A percentile compares a stretch with the other conserved stretches of the same genome.
Conservation (phyloP, 2,113 vertebrate species). For the Antigone vipio region DNA sequence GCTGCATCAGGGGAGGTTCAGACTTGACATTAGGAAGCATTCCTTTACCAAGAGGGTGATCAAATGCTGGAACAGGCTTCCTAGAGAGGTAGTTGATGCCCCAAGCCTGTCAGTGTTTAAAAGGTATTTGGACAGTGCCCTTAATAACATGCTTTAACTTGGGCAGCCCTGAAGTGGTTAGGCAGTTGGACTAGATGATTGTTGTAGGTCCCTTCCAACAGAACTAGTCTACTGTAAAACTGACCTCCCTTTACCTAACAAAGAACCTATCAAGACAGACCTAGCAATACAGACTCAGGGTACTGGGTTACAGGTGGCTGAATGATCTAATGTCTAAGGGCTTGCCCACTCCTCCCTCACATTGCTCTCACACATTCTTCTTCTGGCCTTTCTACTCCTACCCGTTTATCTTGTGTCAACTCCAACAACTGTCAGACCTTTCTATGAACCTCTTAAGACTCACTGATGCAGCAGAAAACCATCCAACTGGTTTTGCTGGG, state of each 20-base stretch:
- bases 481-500: not conserved
- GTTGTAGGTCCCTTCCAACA: not conserved
- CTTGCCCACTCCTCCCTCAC: not conserved
- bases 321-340: not conserved
- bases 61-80: not conserved
- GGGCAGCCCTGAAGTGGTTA: not conserved
- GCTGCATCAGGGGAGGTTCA: not conserved
- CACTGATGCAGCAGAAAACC: not conserved
- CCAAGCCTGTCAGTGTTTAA: not conserved
- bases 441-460: not conserved
- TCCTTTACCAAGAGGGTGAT: rapidly evolving
- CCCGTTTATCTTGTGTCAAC: not conserved
- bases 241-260: not conserved
- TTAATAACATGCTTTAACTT: not conserved
- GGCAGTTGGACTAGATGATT: not conserved
- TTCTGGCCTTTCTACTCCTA: not conserved
- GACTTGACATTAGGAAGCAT: not conserved
- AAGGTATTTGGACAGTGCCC: not conserved
- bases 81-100: not conserved
- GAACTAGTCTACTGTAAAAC: not conserved
- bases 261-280: not conserved
- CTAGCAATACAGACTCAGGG: not conserved
- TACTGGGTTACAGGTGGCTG: not conserved
- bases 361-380: not conserved
- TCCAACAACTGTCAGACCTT: not conserved